Base-by-base conservation (phyloP, 2,888 invertebrate genomes). In the Eulithis prunata region DNA sequence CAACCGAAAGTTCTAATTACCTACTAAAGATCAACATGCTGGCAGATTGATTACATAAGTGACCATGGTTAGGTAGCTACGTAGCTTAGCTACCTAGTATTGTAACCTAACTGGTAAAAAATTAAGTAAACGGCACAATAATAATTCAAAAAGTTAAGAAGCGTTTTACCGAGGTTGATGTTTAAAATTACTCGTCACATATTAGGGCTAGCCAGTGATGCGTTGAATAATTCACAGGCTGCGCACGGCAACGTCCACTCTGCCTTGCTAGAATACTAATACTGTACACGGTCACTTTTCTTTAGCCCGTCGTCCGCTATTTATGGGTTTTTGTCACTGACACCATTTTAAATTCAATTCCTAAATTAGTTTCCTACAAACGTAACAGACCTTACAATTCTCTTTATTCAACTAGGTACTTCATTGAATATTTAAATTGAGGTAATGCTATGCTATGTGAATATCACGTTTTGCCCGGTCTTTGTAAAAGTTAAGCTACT, bases 191-290 rank as follows among this genome's bases (percentile, higher is more conserved):
- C 80, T 76, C 69, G 78, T 81, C 85, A 83, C 79, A 83, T 82
- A 80, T 80, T 76, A 79, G 71, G 77, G 77, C 76, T 76, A 75
- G 74, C 75, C 78, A 71, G 77, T 76, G 78, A 71, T 81, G 77
- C 74, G 79, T 81, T 87, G 85, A 86, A 86, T 86, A 76, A 86
- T 85, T 85, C 84, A 86, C 77, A 73, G 64, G 70, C 75, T 74
- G 74, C 71, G 71, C 74, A 70, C 75, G 76, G 77, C 76, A 75
- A 77, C 79, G 77, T 76, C 76, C 76, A 78, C 74, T 80, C 68
- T 64, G 67, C 74, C 75, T 72, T 75, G 68, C 74, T 72, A 75
- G 83, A 86, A 87, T 86, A 86, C 82, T 83, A 85, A 86, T 82
- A 75, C 28, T 41, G 8, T 38, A 75, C 75, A 76, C 71, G 66